Base-by-base conservation (phyloP, 2,888 invertebrate genomes). In the Mongoloraphidia duomilia region DNA sequence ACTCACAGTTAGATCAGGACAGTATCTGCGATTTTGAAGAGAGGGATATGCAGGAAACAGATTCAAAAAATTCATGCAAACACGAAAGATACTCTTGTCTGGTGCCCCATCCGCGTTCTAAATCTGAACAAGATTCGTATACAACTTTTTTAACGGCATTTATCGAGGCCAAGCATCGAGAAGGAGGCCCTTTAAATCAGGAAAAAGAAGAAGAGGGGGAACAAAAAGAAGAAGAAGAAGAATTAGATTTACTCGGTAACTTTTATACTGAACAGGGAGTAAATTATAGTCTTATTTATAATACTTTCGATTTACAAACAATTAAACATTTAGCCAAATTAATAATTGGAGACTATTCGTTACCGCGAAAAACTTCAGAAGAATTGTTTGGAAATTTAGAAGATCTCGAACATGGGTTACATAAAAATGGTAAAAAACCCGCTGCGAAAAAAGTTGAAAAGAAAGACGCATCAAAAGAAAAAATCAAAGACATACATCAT, bases 101-200 rank as follows among this genome's bases (percentile, higher is more conserved):
- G 14, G 64, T 79, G 8, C 67, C 65, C 4, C 68, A 79, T 60
- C 75, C 77, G 4, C 67, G 71, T 53, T 68, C 66, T 45, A 65
- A 62, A 53, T 53, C 55, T 26, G 60, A 62, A 10, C 64, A 61
- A 51, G 64, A 65, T 8, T 51, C 53, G 11, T 74, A 73, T 58
- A 68, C 70, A 55, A 76, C 76, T 45, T 75, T 73, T 57, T 72
- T 80, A 52, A 77, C 77, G 1, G 70, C 72, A 37, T 81, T 75
- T 54, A 69, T 81, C 33, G 67, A 67, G 55, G 62, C 75, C 2
- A 69, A 64, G 57, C 65, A 66, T 59, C 68, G 67, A 42, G 67
- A 67, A 51, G 66, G 69, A 50, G 70, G 13, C 6, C 1, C 9
- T 13, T n/a, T 17, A 41, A 26, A 33, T 14, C 10, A 17, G 3